Conservation (phyloP, 2,888 invertebrate genomes). For the Spisula solida region DNA sequence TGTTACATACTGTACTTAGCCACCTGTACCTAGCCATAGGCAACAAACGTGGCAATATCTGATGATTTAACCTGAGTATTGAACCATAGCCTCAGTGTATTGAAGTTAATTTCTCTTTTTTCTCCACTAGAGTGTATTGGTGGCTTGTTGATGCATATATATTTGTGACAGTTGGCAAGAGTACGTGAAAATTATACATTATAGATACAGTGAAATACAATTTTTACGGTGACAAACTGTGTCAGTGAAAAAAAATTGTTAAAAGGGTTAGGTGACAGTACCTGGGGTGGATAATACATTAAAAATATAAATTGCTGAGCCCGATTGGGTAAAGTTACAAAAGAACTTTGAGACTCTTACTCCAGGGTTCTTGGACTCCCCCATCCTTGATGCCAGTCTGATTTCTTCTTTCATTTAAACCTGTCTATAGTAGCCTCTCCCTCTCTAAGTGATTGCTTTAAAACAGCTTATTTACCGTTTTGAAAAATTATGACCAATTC, state of each 20-base stretch:
- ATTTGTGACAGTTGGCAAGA: background rate
- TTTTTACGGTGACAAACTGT: background rate
- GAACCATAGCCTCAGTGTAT: constrained; percentile 9
- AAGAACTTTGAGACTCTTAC: no score
- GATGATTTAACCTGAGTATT: background rate
- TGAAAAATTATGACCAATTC: no score
- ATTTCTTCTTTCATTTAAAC: no score
- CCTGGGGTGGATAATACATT: background rate
- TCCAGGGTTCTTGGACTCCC: no score
- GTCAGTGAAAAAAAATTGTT: background rate
- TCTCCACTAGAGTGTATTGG: background rate
- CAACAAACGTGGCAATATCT: background rate
- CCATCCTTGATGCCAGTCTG: no score
- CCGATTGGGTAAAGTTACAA: no score
- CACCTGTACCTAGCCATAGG: background rate
- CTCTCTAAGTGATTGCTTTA: no score
- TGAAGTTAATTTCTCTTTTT: constrained; percentile 12
- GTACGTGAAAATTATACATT: background rate
- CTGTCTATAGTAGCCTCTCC: no score
- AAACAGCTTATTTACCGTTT: no score
- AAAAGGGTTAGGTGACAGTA: background rate
- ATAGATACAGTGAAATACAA: background rate
- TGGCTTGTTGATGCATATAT: background rate
- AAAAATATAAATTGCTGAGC: background rate
- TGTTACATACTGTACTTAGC: background rate